Evolutionary conservation across 2,113 vertebrate species (phyloP), one percentile per base, ranked within the genome.

Genomic region (Neomonachus schauinslandi): DNA sequence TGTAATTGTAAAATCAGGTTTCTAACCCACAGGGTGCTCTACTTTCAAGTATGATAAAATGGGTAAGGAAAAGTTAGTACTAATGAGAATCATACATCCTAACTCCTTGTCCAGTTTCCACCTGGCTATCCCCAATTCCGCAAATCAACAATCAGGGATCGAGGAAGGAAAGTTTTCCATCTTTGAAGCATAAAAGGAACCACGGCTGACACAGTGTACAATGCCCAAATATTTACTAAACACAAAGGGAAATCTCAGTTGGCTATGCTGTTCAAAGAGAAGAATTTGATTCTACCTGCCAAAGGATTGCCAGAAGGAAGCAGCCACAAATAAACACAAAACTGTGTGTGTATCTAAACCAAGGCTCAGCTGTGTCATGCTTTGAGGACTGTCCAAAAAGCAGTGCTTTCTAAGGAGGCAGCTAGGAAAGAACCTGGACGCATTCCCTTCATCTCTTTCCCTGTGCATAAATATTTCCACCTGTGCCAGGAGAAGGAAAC

Each of bases 341-440:
- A 46, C 18, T 24, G 22, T 1, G 21, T 69, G 33, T 72, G 33
- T 72, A 28, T 57, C 77, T 86, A 26, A 14, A 95, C 55, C 33
- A n/a, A 94, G 59, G 55, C 46, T 95, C 84, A 92, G 76, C 57
- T 89, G 83, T 88, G 53, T n/a, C 39, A 46, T 2, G 10, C 76
- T 95, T 97, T 96, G 88, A 96, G 57, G 57, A 61, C 18, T n/a
- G 57, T 96, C 94, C 96, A 96, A 93, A 91, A 92, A 82, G 22
- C 89, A 49, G 31, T 28, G 36, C 79, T 96, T 98, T 97, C 87
- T 80, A 96, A 95, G 94, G 57, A 74, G 87, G 92, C 59, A 71
- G 33, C 80, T 61, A 96, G 80, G 91, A 97, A 95, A 72, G 76
- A 90, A 86, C 6, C 92, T 89, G 92, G 90, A 97, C 33, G 13